Evolutionary conservation across 2,888 invertebrate genomes (phyloP).

Genomic region (Hybos culiciformis): DNA sequence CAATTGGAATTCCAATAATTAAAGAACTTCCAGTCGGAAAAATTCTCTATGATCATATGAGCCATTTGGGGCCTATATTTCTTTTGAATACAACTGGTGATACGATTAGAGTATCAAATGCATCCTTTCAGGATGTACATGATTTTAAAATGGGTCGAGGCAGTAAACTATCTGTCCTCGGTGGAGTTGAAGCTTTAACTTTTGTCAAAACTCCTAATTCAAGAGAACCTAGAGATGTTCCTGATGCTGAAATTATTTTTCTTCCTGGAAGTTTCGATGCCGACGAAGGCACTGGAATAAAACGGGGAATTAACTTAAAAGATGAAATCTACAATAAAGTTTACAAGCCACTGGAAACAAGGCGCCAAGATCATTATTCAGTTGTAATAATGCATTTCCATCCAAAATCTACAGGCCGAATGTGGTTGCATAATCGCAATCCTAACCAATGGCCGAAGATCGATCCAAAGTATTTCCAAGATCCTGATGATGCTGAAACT

Average conservation of each 20-base stretch:
- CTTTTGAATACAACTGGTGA: constrained; percentile 28
- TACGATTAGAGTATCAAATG: constrained; percentile 15
- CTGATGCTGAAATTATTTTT: constrained; percentile 53
- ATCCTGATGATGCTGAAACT: constrained; percentile 36
- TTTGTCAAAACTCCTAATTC: constrained; percentile 47
- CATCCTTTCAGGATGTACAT: constrained; percentile 16
- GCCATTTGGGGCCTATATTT: constrained; percentile 33
- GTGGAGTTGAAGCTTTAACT: constrained; percentile 52
- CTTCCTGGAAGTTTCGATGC: constrained; percentile 48
- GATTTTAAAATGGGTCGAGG: constrained; percentile 18
- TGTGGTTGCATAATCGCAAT: constrained; percentile 51
- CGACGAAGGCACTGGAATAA: constrained; percentile 42
- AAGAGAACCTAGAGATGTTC: constrained; percentile 43
- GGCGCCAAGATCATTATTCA: constrained; percentile 41
- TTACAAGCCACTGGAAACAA: constrained; percentile 42
- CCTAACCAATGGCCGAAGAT: constrained; percentile 46
- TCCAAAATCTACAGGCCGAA: constrained; percentile 56
- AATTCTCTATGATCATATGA: constrained; percentile 44
- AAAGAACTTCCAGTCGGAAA: constrained; percentile 53
- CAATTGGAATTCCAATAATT: constrained; percentile 44
- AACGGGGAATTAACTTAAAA: constrained; percentile 42
- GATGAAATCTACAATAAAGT: constrained; percentile 42
- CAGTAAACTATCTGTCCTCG: constrained; percentile 20
- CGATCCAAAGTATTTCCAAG: constrained; percentile 44
- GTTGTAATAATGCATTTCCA: constrained; percentile 56